phyloP scores from a whole-genome alignment of 2,113 vertebrate genomes.

The Rhegmatorhina hoffmannsi region DNA sequence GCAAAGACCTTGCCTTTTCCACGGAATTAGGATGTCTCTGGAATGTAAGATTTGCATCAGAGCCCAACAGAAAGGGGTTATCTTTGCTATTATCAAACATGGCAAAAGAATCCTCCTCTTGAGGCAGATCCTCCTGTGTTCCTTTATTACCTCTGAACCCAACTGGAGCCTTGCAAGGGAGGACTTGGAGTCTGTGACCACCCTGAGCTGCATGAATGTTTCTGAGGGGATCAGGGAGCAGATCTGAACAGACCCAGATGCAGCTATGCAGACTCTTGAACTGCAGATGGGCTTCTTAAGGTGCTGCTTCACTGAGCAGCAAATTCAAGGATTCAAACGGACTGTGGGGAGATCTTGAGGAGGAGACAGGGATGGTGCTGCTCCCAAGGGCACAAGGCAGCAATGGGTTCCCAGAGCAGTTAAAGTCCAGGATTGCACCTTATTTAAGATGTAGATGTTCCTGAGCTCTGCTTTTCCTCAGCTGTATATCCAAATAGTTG shows the following conservation, averaged over 20 bases:
- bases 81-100: background rate
- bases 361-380: background rate
- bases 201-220: background rate
- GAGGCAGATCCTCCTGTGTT: background rate
- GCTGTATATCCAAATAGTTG: background rate
- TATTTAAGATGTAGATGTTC: background rate
- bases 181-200: background rate
- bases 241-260: constrained; percentile 55
- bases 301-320: constrained; percentile 23
- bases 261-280: constrained; percentile 30
- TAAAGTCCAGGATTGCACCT: background rate
- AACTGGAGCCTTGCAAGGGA: background rate
- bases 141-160: background rate
- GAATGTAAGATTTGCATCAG: background rate
- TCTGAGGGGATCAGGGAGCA: background rate
- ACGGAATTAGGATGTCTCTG: background rate
- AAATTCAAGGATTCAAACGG: background rate
- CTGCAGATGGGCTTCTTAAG: constrained; percentile 28
- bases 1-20: background rate
- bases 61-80: background rate
- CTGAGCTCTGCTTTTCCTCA: background rate
- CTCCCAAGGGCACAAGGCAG: background rate
- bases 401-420: background rate
- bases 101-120: background rate
- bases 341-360: background rate